A percentile compares a stretch with the other conserved stretches of the same genome.
Conservation (phyloP, 2,113 vertebrate genomes). For the Channa maculata region DNA sequence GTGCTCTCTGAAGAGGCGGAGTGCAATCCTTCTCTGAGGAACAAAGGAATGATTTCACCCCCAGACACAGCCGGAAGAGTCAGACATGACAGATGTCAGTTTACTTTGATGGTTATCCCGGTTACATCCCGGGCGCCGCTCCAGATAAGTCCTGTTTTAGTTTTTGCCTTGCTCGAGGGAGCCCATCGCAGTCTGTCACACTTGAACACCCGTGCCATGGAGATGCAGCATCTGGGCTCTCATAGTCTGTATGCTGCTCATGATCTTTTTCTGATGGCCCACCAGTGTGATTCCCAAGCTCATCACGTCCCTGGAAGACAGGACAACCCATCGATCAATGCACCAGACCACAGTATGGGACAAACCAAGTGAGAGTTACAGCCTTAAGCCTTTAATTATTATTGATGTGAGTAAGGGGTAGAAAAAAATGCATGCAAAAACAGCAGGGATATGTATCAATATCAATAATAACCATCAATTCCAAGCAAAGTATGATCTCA, state of each 20-base stretch:
- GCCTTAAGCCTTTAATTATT: constrained; percentile 60
- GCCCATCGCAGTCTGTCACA: constrained; percentile 87
- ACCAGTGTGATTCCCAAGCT: constrained; percentile 98
- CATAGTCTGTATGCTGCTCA: constrained; percentile 99
- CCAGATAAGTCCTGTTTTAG: constrained; percentile 66
- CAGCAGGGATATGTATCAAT: constrained; percentile 41
- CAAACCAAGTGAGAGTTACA: constrained; percentile 48
- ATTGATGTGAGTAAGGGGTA: constrained; percentile 22
- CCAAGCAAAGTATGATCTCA: constrained; percentile 6
- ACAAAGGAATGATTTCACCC: constrained; percentile 75
- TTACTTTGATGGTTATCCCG: constrained; percentile 46
- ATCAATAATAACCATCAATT: constrained; percentile 20
- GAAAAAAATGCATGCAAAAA: constrained; percentile 30
- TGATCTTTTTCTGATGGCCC: constrained; percentile 99
- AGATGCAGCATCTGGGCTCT: constrained; percentile 98
- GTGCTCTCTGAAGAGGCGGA: constrained; percentile 67
- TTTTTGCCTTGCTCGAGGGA: constrained; percentile 69
- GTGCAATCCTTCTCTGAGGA: constrained; percentile 71
- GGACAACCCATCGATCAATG: constrained; percentile 74
- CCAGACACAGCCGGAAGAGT: constrained; percentile 70
- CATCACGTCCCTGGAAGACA: constrained; percentile 94
- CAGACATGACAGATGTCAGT: constrained; percentile 59
- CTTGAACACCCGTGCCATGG: constrained; percentile 97
- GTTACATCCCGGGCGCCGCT: constrained; percentile 78
- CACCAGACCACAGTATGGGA: constrained; percentile 1